Conservation (phyloP, 2,113 vertebrate genomes). For the Ranitomeya variabilis region DNA sequence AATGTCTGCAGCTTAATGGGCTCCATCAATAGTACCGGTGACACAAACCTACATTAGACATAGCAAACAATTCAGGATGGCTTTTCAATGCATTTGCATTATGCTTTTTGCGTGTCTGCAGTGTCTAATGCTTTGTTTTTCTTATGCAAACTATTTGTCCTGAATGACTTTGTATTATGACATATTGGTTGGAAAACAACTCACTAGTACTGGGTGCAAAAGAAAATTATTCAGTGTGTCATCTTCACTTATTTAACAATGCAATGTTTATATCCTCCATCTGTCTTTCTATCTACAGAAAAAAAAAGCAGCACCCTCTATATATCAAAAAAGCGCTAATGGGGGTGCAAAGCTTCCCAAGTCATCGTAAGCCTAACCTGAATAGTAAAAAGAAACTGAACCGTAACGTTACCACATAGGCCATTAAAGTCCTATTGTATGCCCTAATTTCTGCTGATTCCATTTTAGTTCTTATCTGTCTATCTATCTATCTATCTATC, state of each 20-base stretch:
- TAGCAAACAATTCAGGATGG: constrained; percentile 14
- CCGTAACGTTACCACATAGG: too few species aligned
- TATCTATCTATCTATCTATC: neutral
- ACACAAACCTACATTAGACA: constrained; percentile 12
- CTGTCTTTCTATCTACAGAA: neutral
- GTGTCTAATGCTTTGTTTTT: constrained; percentile 62
- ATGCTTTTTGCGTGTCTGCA: constrained; percentile 12
- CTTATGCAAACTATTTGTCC: constrained; percentile 62
- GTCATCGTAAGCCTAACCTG: too few species aligned
- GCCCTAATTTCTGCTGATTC: too few species aligned
- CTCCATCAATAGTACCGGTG: constrained; percentile 48
- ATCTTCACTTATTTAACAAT: neutral
- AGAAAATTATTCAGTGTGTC: neutral
- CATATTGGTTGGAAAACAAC: neutral
- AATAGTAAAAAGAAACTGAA: too few species aligned
- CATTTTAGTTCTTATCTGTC: neutral
- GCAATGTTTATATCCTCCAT: neutral
- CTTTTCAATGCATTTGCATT: constrained; percentile 24
- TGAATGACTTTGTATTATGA: constrained; percentile 34
- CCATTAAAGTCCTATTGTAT: too few species aligned
- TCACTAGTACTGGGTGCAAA: neutral
- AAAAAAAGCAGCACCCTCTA: too few species aligned
- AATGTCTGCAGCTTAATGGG: constrained; percentile 52
- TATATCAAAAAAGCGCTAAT: too few species aligned
- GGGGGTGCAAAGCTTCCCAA: too few species aligned